Conservation (phyloP, 92 coral and sea anemone genomes). For the Paragorgia papillata region DNA sequence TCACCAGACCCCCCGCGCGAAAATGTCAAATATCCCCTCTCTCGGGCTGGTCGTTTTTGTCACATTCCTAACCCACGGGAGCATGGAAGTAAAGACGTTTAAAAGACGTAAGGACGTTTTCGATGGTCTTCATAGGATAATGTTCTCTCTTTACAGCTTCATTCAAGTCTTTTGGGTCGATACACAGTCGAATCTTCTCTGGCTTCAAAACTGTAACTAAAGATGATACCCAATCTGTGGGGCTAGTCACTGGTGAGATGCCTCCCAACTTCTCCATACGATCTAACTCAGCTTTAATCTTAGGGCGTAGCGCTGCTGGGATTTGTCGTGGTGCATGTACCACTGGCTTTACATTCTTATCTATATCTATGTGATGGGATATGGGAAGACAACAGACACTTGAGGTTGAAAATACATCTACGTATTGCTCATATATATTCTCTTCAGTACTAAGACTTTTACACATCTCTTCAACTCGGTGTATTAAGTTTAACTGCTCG, state of each 20-base stretch:
- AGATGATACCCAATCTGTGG: constrained; percentile 62
- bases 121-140: constrained; percentile 45
- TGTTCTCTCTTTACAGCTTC: constrained; percentile 48
- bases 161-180: constrained; percentile 63
- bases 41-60: too few species aligned
- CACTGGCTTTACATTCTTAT: constrained; percentile 23
- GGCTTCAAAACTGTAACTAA: constrained; percentile 47
- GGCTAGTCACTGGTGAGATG: constrained; percentile 34
- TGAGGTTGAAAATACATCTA: constrained; percentile 3
- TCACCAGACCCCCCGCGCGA: too few species aligned
- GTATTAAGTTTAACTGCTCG: constrained; percentile 9
- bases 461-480: constrained; percentile 1
- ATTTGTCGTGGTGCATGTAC: constrained; percentile 49
- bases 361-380: constrained; percentile 4
- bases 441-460: background rate
- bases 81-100: too few species aligned
- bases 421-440: background rate
- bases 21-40: too few species aligned
- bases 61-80: too few species aligned
- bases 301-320: constrained; percentile 14
- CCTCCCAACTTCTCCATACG: constrained; percentile 49
- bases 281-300: constrained; percentile 41
- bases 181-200: constrained; percentile 61
- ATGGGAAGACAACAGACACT: background rate
- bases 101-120: constrained; percentile 57